Conservation (phyloP, 37 sponge, comb jelly and placozoan genomes). For the Mnemiopsis leidyi region DNA sequence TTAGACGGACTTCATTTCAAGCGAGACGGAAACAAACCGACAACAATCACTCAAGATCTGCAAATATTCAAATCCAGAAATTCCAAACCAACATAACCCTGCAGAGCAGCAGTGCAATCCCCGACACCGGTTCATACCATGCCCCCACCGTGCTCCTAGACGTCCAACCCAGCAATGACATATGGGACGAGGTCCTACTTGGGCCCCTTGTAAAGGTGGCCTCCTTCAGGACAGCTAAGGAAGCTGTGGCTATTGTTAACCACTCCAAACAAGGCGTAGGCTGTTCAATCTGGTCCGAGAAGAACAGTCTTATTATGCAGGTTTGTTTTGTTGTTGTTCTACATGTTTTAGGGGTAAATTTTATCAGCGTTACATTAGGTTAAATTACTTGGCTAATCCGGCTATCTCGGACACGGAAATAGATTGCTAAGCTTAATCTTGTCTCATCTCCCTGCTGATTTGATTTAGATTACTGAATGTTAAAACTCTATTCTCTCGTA, state of each 20-base stretch:
- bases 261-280: conserved; percentile 84
- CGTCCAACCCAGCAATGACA: not conserved
- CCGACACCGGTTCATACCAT: not conserved
- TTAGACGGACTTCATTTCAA: too few relatives aligned
- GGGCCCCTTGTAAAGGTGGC: conserved; percentile 91
- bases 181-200: conserved; percentile 59
- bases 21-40: too few relatives aligned
- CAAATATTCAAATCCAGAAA: too few relatives aligned
- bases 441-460: too few relatives aligned
- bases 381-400: too few relatives aligned
- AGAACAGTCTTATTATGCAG: conserved; percentile 42
- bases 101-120: not conserved
- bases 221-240: conserved; percentile 92
- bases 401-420: too few relatives aligned
- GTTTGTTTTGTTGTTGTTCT: too few relatives aligned
- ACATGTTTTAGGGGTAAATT: too few relatives aligned
- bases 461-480: not conserved
- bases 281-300: conserved; percentile 23
- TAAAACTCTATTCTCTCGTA: not conserved
- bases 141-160: not conserved
- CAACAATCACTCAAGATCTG: too few relatives aligned
- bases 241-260: conserved; percentile 92
- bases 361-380: too few relatives aligned
- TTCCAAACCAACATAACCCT: too few relatives aligned
- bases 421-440: too few relatives aligned